Evolutionary conservation across 2,888 invertebrate species (phyloP), one percentile per base, ranked within the genome.

Genomic region (Clanis bilineata): DNA sequence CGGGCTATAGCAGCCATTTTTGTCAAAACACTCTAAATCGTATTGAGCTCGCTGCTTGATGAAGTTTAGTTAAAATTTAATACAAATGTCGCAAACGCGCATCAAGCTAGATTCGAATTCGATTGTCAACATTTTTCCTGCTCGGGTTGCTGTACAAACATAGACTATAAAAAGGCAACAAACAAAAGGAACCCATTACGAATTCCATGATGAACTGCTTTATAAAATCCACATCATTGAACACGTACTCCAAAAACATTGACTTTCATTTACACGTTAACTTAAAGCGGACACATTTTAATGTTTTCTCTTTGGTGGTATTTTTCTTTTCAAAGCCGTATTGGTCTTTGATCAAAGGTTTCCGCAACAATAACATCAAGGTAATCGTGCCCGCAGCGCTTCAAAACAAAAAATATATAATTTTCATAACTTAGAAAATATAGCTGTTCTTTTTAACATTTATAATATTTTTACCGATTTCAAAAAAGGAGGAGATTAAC

Each of bases 301-400:
- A 28, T 28, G 47, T 47, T 47, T 47, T 47, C 39, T 21, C 12
- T 44, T 4, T 44, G n/a, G 7, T 28, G 18, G 9, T 18, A 18
- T 15, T 1, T 44, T 47, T 6, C n/a, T 23, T 45, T 23, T n/a
- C 12, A 45, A 45, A 45, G 23, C 9, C 23, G 2, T 25, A 25
- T 25, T 25, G 9, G 32, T 7, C 51, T 32, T 51, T 51, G 28
- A 51, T 51, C 28, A 51, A 18, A 32, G 51, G 51, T 51, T 51
- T 18, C 51, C 18, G 3, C 1, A 51, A 51, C 28, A 51, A 47
- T 47, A 45, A 45, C 23, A 47, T 28, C 25, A 25, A 47, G 45
- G 28, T 28, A 47, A 18, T 9, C 15, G 3, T 1, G 47, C 28
- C 7, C 28, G 47, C 1, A 9, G 28, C 28, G 25, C 7, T 25